phyloP scores from a whole-genome alignment of 2,888 invertebrate genomes.

The Aphidius colemani region DNA sequence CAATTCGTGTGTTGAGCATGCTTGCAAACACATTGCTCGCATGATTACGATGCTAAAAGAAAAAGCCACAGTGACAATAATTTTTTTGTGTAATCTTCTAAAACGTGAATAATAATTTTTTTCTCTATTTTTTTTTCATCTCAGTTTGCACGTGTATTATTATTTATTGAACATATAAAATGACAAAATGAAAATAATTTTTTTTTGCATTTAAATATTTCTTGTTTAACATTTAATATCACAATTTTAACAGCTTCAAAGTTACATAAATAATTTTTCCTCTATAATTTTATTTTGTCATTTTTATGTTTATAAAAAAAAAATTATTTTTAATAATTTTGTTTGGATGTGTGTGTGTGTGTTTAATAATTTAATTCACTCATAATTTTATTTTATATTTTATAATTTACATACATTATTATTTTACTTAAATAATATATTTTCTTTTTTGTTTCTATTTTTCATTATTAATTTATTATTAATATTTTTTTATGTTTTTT shows the following conservation, averaged over 20 bases:
- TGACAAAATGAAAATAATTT: slow-evolving; percentile 5
- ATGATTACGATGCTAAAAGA: slow-evolving; percentile 4
- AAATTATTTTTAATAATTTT: slow-evolving; percentile 4
- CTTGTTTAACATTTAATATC: slow-evolving; percentile 25
- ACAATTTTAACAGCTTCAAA: slow-evolving; percentile 34
- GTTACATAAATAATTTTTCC: slow-evolving; percentile 32
- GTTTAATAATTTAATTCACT: slow-evolving; percentile 29
- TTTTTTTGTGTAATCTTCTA: slow-evolving; percentile 7
- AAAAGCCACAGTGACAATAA: background rate
- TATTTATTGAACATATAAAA: slow-evolving; percentile 24
- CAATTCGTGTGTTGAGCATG: slow-evolving; percentile 15
- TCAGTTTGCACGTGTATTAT: slow-evolving; percentile 25
- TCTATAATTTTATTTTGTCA: slow-evolving; percentile 23
- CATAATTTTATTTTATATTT: slow-evolving; percentile 32
- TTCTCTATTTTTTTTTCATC: slow-evolving; percentile 9
- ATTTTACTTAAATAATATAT: background rate
- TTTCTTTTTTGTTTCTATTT: background rate
- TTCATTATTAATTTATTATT: background rate
- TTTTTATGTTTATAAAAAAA: slow-evolving; percentile 10
- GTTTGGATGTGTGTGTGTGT: slow-evolving; percentile 8
- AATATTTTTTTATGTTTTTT: background rate
- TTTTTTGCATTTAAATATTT: background rate
- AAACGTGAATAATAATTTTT: background rate
- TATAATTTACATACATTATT: slow-evolving; percentile 16
- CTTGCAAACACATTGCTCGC: slow-evolving; percentile 14